Base-by-base conservation (phyloP, 2,113 vertebrate genomes). In the Plotosus lineatus region DNA sequence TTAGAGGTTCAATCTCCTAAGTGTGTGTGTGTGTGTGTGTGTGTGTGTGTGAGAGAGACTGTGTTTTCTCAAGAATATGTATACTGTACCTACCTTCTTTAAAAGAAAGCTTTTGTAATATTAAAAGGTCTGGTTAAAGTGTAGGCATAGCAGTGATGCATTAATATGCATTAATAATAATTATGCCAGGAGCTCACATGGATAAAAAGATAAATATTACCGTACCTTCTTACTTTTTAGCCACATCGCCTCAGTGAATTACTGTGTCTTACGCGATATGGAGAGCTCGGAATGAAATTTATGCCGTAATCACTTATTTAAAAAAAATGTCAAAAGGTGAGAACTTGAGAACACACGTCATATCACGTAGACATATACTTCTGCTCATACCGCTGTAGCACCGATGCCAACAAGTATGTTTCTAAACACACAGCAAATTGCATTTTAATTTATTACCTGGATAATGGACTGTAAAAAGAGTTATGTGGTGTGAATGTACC, bases 371-470 rank as follows among this genome's bases (percentile, higher is more conserved):
- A 50, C 31, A 33, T 33, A 56, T 46, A 56, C 23, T 58, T 26
- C 36, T 75, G 19, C 42, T 58, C 53, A 48, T 42, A 56, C 78
- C 58, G 79, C 36, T 26, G 10, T 28, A 48, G 51, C 10, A n/a
- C 61, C 74, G 55, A 48, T 76, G 23, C 53, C 65, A 31, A 50
- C 61, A 63, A 44, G 56, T 58, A 68, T 0, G n/a, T 73, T 71
- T 63, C 40, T 14, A 44, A 81, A 78, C 80, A 79, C 46, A 33
- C 33, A 4, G 44, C 63, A 85, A 80, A 85, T 85, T 85, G 73
- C 73, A 80, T 85, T 85, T 72, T 82, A 77, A 85, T 85, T 79
- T 77, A 85, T 79, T 66, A 80, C 7, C 31, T 14, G 72, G 58
- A 71, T 75, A 53, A 76, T 63, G 63, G 53, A 80, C 46, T 40